phyloP scores from a whole-genome alignment of 1,140 invertebrate genomes.

The Sarcophaga peregrina region DNA sequence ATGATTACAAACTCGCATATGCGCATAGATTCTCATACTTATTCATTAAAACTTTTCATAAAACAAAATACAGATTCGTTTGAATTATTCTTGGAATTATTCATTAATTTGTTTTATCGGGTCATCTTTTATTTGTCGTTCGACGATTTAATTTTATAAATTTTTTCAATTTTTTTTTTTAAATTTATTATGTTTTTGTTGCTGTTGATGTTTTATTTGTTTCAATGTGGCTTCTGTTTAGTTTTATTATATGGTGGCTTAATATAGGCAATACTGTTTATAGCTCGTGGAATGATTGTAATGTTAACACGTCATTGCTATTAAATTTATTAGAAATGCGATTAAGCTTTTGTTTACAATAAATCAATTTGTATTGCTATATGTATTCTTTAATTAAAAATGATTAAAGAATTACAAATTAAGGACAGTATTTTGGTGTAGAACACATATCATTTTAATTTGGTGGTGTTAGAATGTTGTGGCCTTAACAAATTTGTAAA shows the following conservation, averaged over 20 bases:
- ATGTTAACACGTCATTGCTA: constrained; percentile 30
- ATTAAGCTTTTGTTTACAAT: not conserved
- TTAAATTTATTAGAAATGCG: not conserved
- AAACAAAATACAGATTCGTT: no score
- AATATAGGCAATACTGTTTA: not conserved
- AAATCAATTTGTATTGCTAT: not conserved
- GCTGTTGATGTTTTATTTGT: constrained; percentile 13
- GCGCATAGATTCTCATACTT: no score
- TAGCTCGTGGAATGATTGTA: constrained; percentile 27
- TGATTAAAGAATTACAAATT: no score
- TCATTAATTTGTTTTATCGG: no score
- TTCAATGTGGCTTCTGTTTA: not conserved
- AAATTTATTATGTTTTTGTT: constrained; percentile 10
- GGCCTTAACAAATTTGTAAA: no score
- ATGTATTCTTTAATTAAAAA: not conserved
- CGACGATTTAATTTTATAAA: not conserved
- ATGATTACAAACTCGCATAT: not conserved
- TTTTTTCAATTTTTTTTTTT: constrained; percentile 1
- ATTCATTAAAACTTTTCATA: no score
- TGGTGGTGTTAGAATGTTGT: not conserved
- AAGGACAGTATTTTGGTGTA: no score
- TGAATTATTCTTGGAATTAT: no score
- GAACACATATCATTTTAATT: not conserved
- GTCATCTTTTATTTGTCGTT: no score
- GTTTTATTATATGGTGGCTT: not conserved